Evolutionary conservation across 2,113 vertebrate species (phyloP).

Genomic region (Excalfactoria chinensis): DNA sequence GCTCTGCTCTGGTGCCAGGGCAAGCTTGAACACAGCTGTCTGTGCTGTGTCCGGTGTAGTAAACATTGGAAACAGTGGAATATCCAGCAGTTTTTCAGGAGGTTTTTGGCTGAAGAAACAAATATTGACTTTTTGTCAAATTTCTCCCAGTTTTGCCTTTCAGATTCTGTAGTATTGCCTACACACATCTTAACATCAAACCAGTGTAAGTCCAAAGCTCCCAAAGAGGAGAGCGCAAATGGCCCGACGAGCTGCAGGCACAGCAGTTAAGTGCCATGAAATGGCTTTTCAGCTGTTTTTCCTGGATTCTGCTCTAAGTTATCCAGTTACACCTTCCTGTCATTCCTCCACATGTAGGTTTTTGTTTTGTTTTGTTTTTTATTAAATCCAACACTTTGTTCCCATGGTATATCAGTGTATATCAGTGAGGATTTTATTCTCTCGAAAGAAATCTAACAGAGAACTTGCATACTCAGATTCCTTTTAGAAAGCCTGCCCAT

Average conservation of each 20-base stretch:
- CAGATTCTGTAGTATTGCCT: neutral
- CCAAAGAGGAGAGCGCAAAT: neutral
- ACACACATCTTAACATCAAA: neutral
- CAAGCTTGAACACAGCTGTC: neutral
- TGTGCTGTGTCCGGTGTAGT: neutral
- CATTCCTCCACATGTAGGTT: neutral
- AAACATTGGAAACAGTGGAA: slow-evolving; percentile 20
- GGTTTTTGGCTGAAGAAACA: neutral
- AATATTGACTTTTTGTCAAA: neutral
- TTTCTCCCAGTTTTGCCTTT: neutral
- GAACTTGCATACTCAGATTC: slow-evolving; percentile 3
- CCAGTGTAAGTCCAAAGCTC: neutral
- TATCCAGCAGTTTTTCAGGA: neutral
- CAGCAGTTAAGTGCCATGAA: neutral
- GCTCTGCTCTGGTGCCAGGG: neutral
- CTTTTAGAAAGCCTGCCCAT: slow-evolving; percentile 5
- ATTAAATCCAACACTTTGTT: slow-evolving; percentile 17
- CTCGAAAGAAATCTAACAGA: slow-evolving; percentile 37
- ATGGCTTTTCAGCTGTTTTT: slow-evolving; percentile 22
- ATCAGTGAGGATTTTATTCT: neutral
- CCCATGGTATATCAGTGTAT: neutral
- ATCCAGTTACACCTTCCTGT: neutral
- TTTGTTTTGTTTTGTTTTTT: neutral
- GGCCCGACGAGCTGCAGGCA: neutral
- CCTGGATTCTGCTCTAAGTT: neutral